phyloP scores from a whole-genome alignment of 2,113 vertebrate genomes.

The Pica pica region DNA sequence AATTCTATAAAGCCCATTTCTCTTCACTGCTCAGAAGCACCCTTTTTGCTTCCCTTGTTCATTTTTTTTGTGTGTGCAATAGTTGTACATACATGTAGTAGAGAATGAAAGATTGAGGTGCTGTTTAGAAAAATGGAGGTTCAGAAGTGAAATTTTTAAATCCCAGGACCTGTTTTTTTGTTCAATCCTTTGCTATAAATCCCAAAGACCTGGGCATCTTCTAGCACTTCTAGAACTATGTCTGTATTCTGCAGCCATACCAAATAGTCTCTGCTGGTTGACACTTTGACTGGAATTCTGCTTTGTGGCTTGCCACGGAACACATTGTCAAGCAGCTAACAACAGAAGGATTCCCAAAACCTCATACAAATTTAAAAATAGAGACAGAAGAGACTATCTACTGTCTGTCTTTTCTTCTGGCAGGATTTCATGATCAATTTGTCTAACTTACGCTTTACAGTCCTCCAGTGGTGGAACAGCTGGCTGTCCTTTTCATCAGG shows the following conservation, averaged over 20 bases:
- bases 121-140: background rate
- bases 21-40: background rate
- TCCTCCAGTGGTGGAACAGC: background rate
- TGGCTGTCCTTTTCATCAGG: background rate
- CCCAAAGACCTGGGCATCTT: background rate
- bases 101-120: background rate
- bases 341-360: background rate
- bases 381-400: background rate
- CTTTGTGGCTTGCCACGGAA: background rate
- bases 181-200: background rate
- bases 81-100: background rate
- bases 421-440: background rate
- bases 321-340: background rate
- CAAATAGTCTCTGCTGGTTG: background rate
- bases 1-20: background rate
- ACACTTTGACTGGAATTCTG: background rate
- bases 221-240: background rate
- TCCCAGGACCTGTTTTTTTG: background rate
- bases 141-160: background rate
- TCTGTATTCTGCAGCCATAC: background rate
- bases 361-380: background rate
- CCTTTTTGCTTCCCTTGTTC: background rate
- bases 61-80: background rate
- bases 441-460: background rate
- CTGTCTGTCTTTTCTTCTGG: background rate